These are phyloP conservation scores for Zaprionus kolodkinae DNA, from an alignment of 1,140 invertebrate genomes.

Conservation along the genomic window DNA sequence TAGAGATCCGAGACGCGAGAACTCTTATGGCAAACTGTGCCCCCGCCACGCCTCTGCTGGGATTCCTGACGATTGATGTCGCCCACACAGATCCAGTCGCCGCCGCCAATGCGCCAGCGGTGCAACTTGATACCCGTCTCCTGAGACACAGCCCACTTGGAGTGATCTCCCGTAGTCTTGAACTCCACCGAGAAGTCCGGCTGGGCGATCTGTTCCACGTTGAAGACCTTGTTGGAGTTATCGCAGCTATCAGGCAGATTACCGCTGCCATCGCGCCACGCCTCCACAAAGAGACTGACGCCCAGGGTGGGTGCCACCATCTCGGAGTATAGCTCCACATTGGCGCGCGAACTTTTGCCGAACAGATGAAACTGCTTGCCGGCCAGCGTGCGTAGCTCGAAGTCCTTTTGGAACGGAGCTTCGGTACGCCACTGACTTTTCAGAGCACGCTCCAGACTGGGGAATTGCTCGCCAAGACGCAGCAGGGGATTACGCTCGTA, in stretches of 20 bases:
- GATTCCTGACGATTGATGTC: constrained; percentile 94
- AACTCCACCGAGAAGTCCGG: constrained; percentile 87
- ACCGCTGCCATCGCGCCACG: constrained; percentile 93
- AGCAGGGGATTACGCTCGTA: constrained; percentile 86
- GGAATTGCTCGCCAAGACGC: constrained; percentile 76
- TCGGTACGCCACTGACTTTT: constrained; percentile 86
- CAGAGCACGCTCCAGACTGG: constrained; percentile 87
- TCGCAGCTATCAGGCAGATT: constrained; percentile 89
- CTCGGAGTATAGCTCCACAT: constrained; percentile 93
- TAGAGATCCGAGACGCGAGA: constrained; percentile 86
- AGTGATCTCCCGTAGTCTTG: constrained; percentile 92
- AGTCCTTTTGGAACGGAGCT: constrained; percentile 87
- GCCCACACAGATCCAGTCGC: constrained; percentile 93
- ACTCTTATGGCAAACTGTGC: constrained; percentile 90
- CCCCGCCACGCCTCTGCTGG: constrained; percentile 92
- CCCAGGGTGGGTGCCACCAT: constrained; percentile 90
- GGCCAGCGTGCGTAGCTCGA: constrained; percentile 86
- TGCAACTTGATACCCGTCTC: constrained; percentile 69
- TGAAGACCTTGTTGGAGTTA: constrained; percentile 86
- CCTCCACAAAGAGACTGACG: constrained; percentile 91
- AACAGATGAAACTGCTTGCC: constrained; percentile 89
- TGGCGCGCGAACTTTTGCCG: constrained; percentile 91
- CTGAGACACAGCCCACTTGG: constrained; percentile 94
- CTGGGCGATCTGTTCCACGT: constrained; percentile 87
- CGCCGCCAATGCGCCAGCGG: constrained; percentile 84